A percentile compares a stretch with the other conserved stretches of the same genome.
Evolutionary conservation across 2,113 vertebrate genomes (phyloP).

Genomic region (Tetrao urogallus): DNA sequence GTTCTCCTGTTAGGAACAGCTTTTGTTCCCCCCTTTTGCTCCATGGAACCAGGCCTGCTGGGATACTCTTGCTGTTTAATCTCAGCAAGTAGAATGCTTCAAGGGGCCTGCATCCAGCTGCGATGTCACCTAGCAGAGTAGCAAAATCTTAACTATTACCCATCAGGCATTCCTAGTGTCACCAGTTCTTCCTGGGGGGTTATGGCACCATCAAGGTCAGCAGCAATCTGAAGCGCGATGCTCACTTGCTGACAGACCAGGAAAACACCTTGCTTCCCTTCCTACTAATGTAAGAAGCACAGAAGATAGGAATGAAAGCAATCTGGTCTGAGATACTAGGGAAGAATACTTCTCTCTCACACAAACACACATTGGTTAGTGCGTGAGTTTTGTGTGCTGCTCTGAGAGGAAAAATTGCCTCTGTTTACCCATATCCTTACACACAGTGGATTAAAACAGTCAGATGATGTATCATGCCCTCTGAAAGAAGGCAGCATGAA

Average conservation of each 20-base stretch:
- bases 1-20: background rate
- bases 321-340: background rate
- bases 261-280: background rate
- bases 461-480: background rate
- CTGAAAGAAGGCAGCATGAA: background rate
- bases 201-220: background rate
- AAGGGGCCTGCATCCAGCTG: background rate
- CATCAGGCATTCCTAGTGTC: background rate
- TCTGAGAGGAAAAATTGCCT: background rate
- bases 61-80: background rate
- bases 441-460: background rate
- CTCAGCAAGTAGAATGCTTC: background rate
- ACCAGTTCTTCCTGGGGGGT: background rate
- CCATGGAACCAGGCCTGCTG: background rate
- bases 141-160: constrained; percentile 13
- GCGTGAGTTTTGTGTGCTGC: rapidly evolving
- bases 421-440: background rate
- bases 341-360: background rate
- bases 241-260: background rate
- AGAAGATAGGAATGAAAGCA: background rate
- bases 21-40: background rate
- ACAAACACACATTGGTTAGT: rapidly evolving
- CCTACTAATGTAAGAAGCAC: background rate
- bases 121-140: background rate
- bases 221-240: background rate